phyloP scores from a whole-genome alignment of 2,113 vertebrate species.

The Tupaia tana region DNA sequence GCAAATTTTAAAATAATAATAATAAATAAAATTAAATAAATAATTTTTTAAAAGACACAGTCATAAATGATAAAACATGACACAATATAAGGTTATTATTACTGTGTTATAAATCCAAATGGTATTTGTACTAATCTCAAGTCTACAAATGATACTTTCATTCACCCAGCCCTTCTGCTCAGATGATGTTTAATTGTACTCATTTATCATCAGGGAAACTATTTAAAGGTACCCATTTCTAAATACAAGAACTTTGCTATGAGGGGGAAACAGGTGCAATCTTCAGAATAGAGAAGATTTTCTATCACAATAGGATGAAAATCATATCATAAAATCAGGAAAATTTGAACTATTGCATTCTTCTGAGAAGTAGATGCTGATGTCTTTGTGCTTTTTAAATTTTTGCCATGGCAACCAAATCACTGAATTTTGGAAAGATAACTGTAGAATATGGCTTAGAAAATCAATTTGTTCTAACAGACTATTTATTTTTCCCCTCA shows the following conservation, averaged over 20 bases:
- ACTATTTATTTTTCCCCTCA: constrained; percentile 64
- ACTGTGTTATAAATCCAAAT: neutral
- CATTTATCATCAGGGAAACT: constrained; percentile 21
- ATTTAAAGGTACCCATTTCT: constrained; percentile 14
- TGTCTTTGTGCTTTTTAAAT: constrained; percentile 33
- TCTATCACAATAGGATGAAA: constrained; percentile 15
- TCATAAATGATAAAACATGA: constrained; percentile 25
- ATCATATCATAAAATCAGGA: neutral
- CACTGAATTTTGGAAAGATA: constrained; percentile 61
- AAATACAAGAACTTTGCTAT: constrained; percentile 38
- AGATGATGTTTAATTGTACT: neutral
- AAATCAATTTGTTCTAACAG: constrained; percentile 66
- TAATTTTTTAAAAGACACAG: neutral
- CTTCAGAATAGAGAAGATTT: constrained; percentile 36
- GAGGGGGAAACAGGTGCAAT: neutral
- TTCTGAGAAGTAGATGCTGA: neutral
- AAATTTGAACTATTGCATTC: neutral
- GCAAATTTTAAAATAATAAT: too few species aligned
- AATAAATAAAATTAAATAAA: too few species aligned
- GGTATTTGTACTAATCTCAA: neutral
- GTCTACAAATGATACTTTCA: neutral
- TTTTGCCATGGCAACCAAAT: constrained; percentile 58
- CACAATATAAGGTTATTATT: neutral
- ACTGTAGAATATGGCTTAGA: constrained; percentile 21
- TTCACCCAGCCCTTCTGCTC: neutral